A percentile compares a stretch with the other conserved stretches of the same genome.
Evolutionary conservation across 2,888 invertebrate genomes (phyloP).

Genomic region (Chrysolina americana): DNA sequence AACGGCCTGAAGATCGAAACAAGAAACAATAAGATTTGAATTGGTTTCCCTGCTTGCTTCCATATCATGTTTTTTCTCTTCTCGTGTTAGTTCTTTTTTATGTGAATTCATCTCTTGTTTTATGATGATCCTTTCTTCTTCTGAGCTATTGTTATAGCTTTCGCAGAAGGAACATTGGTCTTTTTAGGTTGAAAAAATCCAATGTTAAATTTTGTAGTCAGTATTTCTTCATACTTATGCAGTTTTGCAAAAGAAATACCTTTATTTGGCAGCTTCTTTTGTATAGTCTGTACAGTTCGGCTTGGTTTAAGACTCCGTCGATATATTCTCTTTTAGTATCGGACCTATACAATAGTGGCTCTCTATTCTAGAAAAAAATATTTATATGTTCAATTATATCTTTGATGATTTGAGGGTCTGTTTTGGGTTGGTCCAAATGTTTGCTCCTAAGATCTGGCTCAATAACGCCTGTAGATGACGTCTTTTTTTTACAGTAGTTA

Average conservation of each 20-base stretch:
- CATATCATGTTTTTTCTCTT: slow-evolving; percentile 15
- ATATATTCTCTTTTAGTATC: too few relatives aligned
- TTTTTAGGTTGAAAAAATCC: too few relatives aligned
- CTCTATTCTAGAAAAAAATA: slow-evolving; percentile 15
- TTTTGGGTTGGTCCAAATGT: slow-evolving; percentile 6
- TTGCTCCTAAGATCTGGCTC: slow-evolving; percentile 13
- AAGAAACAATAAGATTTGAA: too few relatives aligned
- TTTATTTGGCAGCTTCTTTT: neutral
- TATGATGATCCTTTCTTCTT: neutral
- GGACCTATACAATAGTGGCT: too few relatives aligned
- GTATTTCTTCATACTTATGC: too few relatives aligned
- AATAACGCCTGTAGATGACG: slow-evolving; percentile 7
- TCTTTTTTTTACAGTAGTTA: slow-evolving; percentile 9
- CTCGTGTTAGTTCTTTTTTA: slow-evolving; percentile 3
- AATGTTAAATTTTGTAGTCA: too few relatives aligned
- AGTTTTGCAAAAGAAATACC: slow-evolving; percentile 16
- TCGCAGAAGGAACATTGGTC: too few relatives aligned
- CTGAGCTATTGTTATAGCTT: too few relatives aligned
- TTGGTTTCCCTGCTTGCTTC: slow-evolving; percentile 8
- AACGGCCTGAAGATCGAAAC: too few relatives aligned
- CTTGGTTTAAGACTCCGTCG: neutral
- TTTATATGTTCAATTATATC: slow-evolving; percentile 9
- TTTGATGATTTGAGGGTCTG: slow-evolving; percentile 10
- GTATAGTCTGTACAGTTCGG: neutral
- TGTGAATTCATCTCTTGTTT: neutral